phyloP scores from a whole-genome alignment of 2,113 vertebrate species.

The Cardinalis cardinalis region DNA sequence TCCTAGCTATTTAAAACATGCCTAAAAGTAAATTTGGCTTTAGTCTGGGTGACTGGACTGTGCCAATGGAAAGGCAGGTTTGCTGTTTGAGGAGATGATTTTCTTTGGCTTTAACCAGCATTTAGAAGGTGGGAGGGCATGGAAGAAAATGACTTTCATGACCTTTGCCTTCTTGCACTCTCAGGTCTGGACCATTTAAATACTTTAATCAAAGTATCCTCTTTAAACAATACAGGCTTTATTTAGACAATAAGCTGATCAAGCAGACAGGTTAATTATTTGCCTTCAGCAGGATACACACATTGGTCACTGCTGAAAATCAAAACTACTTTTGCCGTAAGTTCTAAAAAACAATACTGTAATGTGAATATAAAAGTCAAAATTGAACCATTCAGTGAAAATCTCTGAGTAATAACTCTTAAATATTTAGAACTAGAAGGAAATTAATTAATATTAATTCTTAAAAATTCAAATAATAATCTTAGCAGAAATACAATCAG shows the following conservation, averaged over 20 bases:
- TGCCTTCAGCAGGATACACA: not conserved
- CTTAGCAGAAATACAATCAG: not conserved
- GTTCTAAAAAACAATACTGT: not conserved
- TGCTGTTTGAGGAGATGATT: not conserved
- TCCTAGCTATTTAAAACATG: not conserved
- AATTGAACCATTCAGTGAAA: not conserved
- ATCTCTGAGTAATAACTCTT: not conserved
- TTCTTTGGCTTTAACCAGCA: not conserved
- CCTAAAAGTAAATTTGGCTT: not conserved
- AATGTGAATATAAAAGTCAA: not conserved
- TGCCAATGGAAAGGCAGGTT: not conserved
- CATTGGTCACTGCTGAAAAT: not conserved
- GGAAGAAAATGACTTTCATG: not conserved
- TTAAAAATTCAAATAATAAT: not conserved
- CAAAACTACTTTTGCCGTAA: not conserved
- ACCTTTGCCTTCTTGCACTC: slow-evolving; percentile 45
- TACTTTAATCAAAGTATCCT: slow-evolving; percentile 20
- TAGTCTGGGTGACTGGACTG: not conserved
- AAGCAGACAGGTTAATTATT: slow-evolving; percentile 12
- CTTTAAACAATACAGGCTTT: slow-evolving; percentile 43
- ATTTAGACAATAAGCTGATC: slow-evolving; percentile 52
- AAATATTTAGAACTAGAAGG: not conserved
- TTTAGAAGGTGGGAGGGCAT: not conserved
- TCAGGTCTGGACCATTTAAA: slow-evolving; percentile 16
- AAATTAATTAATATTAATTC: not conserved